These are phyloP conservation scores for Amphiura filiformis DNA, from an alignment of 35 echinoderm and acorn worm genomes.

Conservation along the genomic window DNA sequence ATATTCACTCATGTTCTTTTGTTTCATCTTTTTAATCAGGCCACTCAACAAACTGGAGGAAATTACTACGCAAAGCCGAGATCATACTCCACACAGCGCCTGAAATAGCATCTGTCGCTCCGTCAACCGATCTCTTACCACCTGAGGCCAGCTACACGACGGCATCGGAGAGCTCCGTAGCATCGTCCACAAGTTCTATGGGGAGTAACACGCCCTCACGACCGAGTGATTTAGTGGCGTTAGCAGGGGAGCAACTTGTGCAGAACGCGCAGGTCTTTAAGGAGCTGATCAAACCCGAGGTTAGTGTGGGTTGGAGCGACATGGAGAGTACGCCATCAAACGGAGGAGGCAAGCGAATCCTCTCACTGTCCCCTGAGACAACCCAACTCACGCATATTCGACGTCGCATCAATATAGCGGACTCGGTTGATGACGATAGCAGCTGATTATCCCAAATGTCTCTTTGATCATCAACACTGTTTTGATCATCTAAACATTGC, in stretches of 20 bases:
- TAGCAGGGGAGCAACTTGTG: conserved; percentile 42
- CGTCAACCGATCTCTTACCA: conserved; percentile 32
- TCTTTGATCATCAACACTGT: too few relatives aligned
- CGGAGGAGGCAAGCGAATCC: neutral
- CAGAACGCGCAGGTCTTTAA: conserved; percentile 23
- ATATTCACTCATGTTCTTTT: too few relatives aligned
- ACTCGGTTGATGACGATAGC: neutral
- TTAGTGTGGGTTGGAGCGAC: neutral
- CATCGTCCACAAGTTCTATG: conserved; percentile 8
- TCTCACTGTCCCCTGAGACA: neutral
- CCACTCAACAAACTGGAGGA: conserved; percentile 8
- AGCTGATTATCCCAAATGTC: neutral
- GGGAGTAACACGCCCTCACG: conserved; percentile 25
- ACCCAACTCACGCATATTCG: neutral
- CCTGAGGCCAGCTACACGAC: neutral
- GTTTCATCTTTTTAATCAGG: conserved; percentile 13
- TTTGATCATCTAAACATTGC: too few relatives aligned
- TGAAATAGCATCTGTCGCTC: conserved; percentile 10
- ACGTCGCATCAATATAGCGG: conserved; percentile 4
- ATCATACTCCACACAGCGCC: conserved; percentile 18
- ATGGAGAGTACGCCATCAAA: neutral
- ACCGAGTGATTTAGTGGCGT: conserved; percentile 39
- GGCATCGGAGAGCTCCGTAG: conserved; percentile 7
- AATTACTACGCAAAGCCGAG: conserved; percentile 3
- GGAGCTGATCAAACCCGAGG: conserved; percentile 18